phyloP scores from a whole-genome alignment of 2,888 invertebrate genomes.

The Calameuta filiformis region DNA sequence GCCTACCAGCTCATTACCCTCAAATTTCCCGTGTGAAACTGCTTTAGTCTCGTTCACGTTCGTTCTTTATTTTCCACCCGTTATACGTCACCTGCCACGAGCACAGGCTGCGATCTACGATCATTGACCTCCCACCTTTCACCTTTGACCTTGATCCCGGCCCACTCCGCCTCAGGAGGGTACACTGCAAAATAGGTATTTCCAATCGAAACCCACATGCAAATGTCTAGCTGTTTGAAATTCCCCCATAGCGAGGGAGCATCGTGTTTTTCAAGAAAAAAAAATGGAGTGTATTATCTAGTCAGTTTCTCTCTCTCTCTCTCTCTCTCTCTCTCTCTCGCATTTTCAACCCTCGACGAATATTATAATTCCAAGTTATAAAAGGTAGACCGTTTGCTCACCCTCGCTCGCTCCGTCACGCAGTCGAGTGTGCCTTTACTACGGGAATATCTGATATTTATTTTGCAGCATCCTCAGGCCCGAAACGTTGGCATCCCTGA shows the following conservation, averaged over 20 bases:
- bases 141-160: background rate
- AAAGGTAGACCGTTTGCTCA: constrained; percentile 30
- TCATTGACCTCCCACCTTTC: background rate
- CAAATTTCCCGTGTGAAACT: background rate
- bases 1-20: background rate
- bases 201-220: background rate
- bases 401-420: background rate
- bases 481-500: background rate
- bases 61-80: background rate
- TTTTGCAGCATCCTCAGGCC: constrained; percentile 23
- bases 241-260: background rate
- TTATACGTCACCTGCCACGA: background rate
- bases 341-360: background rate
- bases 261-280: background rate
- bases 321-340: background rate
- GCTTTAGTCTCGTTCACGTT: background rate
- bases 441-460: constrained; percentile 40
- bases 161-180: background rate
- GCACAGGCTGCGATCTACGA: background rate
- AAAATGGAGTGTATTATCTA: background rate
- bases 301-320: background rate
- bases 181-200: background rate
- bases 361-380: constrained; percentile 27
- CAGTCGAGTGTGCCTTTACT: constrained; percentile 19
- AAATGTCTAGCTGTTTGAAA: background rate